A percentile compares a stretch with the other conserved stretches of the same genome.
Conservation (phyloP, 2,888 invertebrate genomes). For the Cephus rjabovi region DNA sequence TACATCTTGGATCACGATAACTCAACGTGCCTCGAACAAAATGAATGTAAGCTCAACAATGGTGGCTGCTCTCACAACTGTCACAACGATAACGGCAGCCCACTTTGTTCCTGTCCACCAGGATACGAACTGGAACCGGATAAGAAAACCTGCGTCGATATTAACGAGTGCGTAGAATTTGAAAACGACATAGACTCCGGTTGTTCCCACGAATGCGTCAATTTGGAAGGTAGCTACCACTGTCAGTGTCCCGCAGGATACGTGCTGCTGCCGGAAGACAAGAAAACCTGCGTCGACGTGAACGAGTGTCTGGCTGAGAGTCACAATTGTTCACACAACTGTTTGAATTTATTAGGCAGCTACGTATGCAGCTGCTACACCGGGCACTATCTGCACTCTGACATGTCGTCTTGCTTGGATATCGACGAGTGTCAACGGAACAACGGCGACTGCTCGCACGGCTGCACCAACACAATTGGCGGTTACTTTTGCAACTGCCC, state of each 20-base stretch:
- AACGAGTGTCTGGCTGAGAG: conserved; percentile 59
- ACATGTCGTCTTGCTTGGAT: conserved; percentile 59
- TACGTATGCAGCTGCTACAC: conserved; percentile 60
- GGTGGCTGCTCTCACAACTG: conserved; percentile 69
- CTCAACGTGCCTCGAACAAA: conserved; percentile 43
- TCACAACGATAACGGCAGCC: conserved; percentile 65
- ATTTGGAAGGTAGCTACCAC: conserved; percentile 69
- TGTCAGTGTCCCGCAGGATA: conserved; percentile 70
- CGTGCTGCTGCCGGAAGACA: conserved; percentile 57
- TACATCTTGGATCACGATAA: conserved; percentile 50
- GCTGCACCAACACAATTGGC: conserved; percentile 68
- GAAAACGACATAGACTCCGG: conserved; percentile 59
- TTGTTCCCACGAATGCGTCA: conserved; percentile 67
- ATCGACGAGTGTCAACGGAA: conserved; percentile 59
- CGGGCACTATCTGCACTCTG: conserved; percentile 54
- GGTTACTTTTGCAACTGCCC: conserved; percentile 71
- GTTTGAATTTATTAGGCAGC: conserved; percentile 55
- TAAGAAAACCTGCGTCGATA: conserved; percentile 56
- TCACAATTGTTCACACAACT: conserved; percentile 57
- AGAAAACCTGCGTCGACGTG: conserved; percentile 66
- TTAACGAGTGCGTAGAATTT: conserved; percentile 60
- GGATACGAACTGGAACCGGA: conserved; percentile 64
- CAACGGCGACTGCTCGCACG: conserved; percentile 68
- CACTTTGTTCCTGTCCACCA: conserved; percentile 70
- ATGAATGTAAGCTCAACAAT: conserved; percentile 55